Evolutionary conservation across 2,113 vertebrate genomes (phyloP).

Genomic region (Orthonyx spaldingii): DNA sequence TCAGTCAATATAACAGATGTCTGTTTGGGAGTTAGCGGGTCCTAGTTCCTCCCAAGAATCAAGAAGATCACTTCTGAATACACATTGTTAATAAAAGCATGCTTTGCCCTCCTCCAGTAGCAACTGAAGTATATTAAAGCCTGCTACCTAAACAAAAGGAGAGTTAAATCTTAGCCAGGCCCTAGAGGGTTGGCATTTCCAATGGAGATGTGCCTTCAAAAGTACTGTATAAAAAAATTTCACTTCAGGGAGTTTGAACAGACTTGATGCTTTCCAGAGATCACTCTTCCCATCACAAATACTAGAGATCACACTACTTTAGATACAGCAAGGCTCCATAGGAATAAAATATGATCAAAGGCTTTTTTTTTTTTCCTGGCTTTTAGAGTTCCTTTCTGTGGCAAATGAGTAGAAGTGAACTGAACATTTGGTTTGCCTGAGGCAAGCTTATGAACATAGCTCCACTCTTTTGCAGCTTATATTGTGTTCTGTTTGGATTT

Average conservation of each 20-base stretch:
- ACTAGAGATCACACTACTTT: constrained; percentile 7
- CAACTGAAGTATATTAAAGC: not conserved
- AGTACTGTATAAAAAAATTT: not conserved
- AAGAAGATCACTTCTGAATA: not conserved
- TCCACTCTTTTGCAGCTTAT: constrained; percentile 16
- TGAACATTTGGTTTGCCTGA: constrained; percentile 67
- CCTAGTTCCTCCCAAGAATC: not conserved
- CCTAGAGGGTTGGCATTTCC: not conserved
- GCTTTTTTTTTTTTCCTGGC: not conserved
- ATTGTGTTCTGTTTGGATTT: constrained; percentile 49
- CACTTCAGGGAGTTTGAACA: not conserved
- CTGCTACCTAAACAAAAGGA: not conserved
- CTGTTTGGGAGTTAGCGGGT: not conserved
- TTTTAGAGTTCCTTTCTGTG: constrained; percentile 29
- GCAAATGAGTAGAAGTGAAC: constrained; percentile 48
- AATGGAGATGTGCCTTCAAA: not conserved
- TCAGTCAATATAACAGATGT: not conserved
- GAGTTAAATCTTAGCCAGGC: not conserved
- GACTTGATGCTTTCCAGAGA: not conserved
- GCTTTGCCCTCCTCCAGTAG: rapidly evolving
- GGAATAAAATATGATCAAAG: constrained; percentile 31
- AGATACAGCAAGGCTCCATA: not conserved
- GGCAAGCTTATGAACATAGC: constrained; percentile 59
- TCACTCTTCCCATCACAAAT: not conserved
- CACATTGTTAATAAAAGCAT: not conserved